These are phyloP conservation scores for Monodelphis domestica DNA, from an alignment of 2,797 vertebrate species.

Conservation along the genomic window DNA sequence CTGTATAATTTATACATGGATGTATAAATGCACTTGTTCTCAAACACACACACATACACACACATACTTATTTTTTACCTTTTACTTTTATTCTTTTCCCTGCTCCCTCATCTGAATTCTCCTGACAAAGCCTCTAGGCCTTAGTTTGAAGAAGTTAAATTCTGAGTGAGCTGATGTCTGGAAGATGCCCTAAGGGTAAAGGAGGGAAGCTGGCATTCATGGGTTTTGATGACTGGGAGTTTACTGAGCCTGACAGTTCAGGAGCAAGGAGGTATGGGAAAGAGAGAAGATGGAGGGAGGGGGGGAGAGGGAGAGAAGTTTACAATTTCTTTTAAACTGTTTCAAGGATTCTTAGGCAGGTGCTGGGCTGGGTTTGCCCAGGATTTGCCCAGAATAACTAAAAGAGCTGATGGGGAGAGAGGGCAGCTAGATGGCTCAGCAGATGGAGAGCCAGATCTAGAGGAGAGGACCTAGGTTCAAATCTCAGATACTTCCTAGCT, in stretches of 20 bases:
- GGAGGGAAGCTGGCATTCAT: slow-evolving; percentile 44
- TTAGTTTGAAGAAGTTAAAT: slow-evolving; percentile 65
- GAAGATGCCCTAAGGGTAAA: slow-evolving; percentile 60
- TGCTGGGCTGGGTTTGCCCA: neutral
- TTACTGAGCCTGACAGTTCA: slow-evolving; percentile 58
- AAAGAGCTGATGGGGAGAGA: neutral
- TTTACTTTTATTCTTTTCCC: neutral
- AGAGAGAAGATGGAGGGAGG: neutral
- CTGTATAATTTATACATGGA: neutral
- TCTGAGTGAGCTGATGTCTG: slow-evolving; percentile 56
- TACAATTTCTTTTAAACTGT: neutral
- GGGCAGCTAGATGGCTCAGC: no score
- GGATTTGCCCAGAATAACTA: neutral
- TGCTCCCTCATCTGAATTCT: neutral
- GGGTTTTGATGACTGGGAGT: slow-evolving; percentile 52
- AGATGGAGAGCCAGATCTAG: no score
- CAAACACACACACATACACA: neutral
- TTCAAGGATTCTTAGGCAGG: neutral
- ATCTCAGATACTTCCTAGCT: no score
- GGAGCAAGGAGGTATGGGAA: neutral
- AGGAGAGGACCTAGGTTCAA: no score
- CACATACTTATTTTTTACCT: neutral
- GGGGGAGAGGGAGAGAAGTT: neutral
- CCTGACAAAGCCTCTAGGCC: neutral
- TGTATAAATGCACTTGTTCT: neutral